Conservation (phyloP, 2,113 vertebrate genomes). For the Heptranchias perlo region DNA sequence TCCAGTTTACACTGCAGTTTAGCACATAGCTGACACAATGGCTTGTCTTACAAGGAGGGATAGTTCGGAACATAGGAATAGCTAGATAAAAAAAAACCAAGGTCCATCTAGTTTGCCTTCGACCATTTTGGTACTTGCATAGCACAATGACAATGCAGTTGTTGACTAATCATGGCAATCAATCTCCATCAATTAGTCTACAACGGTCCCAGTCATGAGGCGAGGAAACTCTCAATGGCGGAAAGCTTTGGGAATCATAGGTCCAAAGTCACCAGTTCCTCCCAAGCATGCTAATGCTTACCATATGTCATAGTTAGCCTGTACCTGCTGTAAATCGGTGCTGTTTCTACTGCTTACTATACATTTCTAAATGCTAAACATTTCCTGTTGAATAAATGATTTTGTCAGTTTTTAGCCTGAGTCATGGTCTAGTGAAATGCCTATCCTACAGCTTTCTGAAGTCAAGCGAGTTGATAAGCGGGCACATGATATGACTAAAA, state of each 20-base stretch:
- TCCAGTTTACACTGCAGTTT: background rate
- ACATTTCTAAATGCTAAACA: too few relatives aligned
- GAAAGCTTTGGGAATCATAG: background rate
- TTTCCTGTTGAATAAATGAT: background rate
- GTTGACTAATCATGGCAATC: background rate
- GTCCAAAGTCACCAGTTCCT: background rate
- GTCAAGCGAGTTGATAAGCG: background rate
- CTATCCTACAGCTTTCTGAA: background rate
- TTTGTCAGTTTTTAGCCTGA: background rate
- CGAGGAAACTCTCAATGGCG: too few relatives aligned
- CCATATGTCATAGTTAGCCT: background rate
- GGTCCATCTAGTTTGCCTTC: background rate
- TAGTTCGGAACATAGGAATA: background rate
- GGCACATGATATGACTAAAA: background rate
- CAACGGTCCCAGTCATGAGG: too few relatives aligned
- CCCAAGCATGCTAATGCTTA: background rate
- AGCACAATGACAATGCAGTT: background rate
- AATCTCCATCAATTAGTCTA: background rate
- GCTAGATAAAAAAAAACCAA: background rate
- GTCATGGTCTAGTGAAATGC: background rate
- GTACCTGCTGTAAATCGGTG: background rate
- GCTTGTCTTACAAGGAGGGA: background rate
- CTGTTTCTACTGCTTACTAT: background rate
- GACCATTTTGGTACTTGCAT: background rate
- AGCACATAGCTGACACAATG: background rate